Evolutionary conservation across 1,140 invertebrate genomes (phyloP).

Genomic region (Aphaenogaster ashmeadi): DNA sequence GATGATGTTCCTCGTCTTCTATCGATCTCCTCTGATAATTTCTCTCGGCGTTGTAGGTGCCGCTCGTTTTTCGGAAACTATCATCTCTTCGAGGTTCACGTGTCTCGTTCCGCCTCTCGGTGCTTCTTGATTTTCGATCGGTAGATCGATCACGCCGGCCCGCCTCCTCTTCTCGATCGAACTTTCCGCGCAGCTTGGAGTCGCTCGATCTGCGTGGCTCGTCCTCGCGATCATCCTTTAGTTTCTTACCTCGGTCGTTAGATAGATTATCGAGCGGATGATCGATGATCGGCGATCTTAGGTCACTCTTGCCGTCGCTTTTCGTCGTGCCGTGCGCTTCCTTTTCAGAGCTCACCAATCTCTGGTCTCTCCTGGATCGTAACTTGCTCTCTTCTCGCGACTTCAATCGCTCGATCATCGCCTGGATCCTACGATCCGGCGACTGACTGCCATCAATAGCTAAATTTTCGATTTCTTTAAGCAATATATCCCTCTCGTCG

Average conservation of each 20-base stretch:
- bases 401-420: constrained; percentile 75
- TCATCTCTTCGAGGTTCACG: constrained; percentile 64
- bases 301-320: constrained; percentile 49
- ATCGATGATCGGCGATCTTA: constrained; percentile 17
- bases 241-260: constrained; percentile 65
- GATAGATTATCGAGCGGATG: constrained; percentile 29
- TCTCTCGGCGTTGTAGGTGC: constrained; percentile 59
- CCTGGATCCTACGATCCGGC: constrained; percentile 71
- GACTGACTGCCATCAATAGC: constrained; percentile 63
- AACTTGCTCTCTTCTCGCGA: constrained; percentile 68
- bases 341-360: constrained; percentile 63
- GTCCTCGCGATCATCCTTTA: constrained; percentile 61
- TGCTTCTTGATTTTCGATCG: constrained; percentile 57
- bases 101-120: constrained; percentile 59
- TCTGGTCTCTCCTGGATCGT: constrained; percentile 52
- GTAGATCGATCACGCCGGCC: constrained; percentile 44
- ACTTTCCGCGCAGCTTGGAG: constrained; percentile 47
- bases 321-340: constrained; percentile 45
- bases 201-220: constrained; percentile 36
- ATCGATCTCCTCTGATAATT: constrained; percentile 27
- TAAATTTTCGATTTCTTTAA: constrained; percentile 68
- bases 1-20: constrained; percentile 55
- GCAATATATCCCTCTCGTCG: constrained; percentile 67
- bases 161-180: constrained; percentile 49
- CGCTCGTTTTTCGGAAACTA: constrained; percentile 64